Percentiles rank a stretch among this genome's conserved stretches.
These are phyloP conservation scores for Ips nitidus DNA, from an alignment of 1,140 invertebrate genomes.

Conservation along the genomic window DNA sequence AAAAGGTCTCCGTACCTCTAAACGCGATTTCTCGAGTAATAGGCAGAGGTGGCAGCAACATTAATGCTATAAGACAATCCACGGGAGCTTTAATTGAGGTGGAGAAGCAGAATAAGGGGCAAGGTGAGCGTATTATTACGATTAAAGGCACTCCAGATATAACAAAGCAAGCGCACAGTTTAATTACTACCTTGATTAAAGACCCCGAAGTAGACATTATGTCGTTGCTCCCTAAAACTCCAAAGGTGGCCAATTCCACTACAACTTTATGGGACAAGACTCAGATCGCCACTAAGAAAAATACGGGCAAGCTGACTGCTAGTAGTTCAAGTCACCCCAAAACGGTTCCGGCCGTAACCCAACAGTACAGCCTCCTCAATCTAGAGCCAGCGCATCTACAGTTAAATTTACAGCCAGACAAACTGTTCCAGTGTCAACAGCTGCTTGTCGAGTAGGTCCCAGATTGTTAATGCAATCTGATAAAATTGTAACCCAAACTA, in stretches of 20 bases:
- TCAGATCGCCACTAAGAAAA: constrained; percentile 51
- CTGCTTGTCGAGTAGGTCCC: constrained; percentile 57
- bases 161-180: constrained; percentile 82
- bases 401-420: constrained; percentile 50
- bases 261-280: constrained; percentile 63
- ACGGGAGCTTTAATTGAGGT: constrained; percentile 97
- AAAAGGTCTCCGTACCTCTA: constrained; percentile 89
- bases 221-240: constrained; percentile 76
- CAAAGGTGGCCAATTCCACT: constrained; percentile 55
- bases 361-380: constrained; percentile 21
- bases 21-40: constrained; percentile 95
- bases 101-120: constrained; percentile 93
- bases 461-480: constrained; percentile 56
- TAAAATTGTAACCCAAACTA: constrained; percentile 41
- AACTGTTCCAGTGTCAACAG: constrained; percentile 46
- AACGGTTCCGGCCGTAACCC: constrained; percentile 25
- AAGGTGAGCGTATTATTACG: constrained; percentile 91
- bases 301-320: constrained; percentile 43
- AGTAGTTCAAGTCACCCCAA: constrained; percentile 40
- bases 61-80: constrained; percentile 92
- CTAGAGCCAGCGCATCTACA: constrained; percentile 44
- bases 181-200: constrained; percentile 86
- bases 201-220: constrained; percentile 91
- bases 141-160: constrained; percentile 92
- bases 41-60: constrained; percentile 93